These are phyloP conservation scores for Accipiter cooperii DNA, from an alignment of 2,113 vertebrate genomes.

Conservation along the genomic window DNA sequence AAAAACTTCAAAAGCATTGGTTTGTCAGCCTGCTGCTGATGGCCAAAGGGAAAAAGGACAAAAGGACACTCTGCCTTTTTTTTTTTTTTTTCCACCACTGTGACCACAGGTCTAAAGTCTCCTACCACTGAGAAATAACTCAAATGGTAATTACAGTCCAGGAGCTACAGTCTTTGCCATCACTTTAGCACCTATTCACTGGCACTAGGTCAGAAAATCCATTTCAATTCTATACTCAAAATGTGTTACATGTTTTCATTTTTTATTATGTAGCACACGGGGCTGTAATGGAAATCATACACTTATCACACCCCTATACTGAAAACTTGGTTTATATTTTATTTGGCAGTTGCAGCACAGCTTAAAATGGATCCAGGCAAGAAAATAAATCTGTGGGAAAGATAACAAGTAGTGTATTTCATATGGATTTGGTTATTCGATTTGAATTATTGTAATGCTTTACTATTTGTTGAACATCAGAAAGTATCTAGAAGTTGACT, in stretches of 20 bases:
- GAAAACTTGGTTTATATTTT: conserved; percentile 3
- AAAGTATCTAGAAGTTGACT: background rate
- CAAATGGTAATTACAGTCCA: background rate
- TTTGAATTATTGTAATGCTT: conserved; percentile 27
- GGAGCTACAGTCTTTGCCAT: background rate
- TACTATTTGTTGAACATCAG: background rate
- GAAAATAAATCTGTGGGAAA: conserved; percentile 46
- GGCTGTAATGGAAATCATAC: background rate
- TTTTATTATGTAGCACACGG: background rate
- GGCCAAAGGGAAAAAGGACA: background rate
- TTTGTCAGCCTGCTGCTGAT: background rate
- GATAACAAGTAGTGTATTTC: conserved; percentile 10
- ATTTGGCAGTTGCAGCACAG: conserved; percentile 2
- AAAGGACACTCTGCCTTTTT: background rate
- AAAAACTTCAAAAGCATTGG: background rate
- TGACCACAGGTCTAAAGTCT: background rate
- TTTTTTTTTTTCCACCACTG: background rate
- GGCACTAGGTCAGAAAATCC: conserved; percentile 2
- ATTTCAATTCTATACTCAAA: conserved; percentile 42
- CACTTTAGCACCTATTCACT: background rate
- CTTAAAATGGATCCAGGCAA: conserved; percentile 7
- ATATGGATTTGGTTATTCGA: conserved; percentile 11
- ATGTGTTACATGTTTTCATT: conserved; percentile 8
- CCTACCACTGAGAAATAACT: background rate
- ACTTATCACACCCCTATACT: background rate